Evolutionary conservation across 2,113 vertebrate genomes (phyloP), one percentile per base, ranked within the genome.

Genomic region (Microcebus griseorufus): DNA sequence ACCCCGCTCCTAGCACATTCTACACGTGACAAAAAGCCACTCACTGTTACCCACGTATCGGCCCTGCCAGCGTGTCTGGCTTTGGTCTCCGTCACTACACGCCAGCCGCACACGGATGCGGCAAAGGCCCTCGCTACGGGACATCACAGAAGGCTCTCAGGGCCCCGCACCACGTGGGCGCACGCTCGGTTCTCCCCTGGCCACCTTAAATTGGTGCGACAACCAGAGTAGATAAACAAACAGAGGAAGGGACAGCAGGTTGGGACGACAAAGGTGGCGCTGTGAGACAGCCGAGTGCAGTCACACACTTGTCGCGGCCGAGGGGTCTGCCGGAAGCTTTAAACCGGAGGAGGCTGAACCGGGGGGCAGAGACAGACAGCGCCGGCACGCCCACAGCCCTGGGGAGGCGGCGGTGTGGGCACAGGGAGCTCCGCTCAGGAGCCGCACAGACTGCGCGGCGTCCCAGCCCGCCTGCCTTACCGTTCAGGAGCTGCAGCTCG

Each of bases 401-500:
- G n/a, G 76, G 11, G 18, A 22, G 2, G 32, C 1, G n/a, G 16
- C 65, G 9, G 39, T 2, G 0, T 1, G 3, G 3, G 0, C 67
- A 2, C 14, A 37, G 34, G 1, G 42, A 55, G 18, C 4, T 2
- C 37, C 0, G 10, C 83, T 0, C 0, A 20, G 37, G 83, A 22
- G 16, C 20, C 34, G 23, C 1, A 42, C 60, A 92, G 22, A 6
- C n/a, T 51, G 80, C 55, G 7, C 0, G 55, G 22, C 78, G 53
- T 0, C 60, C 58, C 3, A 0, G 53, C 70, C 67, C 2, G 37
- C 37, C 37, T 37, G 37, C 37, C 37, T 37, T 37, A 37, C 99
- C 99, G n/a, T 99, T 99, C 89, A 99, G 98, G 39, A 99, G 98
- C 95, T 98, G 98, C 92, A 98, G 98, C 96, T 99, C 99, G 6